Percentiles rank a stretch among this genome's conserved stretches.
Evolutionary conservation across 2,888 invertebrate species (phyloP).

Genomic region (Parthenolecanium corni): DNA sequence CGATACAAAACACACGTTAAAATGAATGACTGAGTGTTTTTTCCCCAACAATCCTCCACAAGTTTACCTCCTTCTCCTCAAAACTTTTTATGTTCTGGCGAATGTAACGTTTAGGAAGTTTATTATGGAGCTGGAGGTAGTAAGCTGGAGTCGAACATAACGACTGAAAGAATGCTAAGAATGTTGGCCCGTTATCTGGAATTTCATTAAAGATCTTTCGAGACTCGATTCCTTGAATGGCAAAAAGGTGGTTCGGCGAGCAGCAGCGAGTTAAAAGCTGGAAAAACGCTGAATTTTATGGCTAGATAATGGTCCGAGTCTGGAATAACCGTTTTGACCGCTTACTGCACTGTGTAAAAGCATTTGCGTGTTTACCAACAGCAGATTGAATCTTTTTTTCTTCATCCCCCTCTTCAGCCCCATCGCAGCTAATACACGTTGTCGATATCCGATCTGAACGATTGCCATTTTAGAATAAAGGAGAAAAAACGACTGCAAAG

Average conservation of each 20-base stretch:
- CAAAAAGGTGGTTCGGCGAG: background rate
- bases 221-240: slow-evolving; percentile 4
- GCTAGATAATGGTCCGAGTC: slow-evolving; percentile 12
- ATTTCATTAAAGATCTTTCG: slow-evolving; percentile 20
- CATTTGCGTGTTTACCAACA: slow-evolving; percentile 27
- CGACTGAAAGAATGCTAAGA: slow-evolving; percentile 19
- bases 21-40: too few species aligned
- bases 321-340: slow-evolving; percentile 15
- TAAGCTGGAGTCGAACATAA: background rate
- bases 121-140: too few species aligned
- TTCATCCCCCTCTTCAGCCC: background rate
- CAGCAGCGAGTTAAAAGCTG: background rate
- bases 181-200: slow-evolving; percentile 22
- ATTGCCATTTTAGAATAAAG: background rate
- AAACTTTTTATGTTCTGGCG: too few species aligned
- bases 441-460: background rate
- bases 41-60: too few species aligned
- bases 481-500: too few species aligned
- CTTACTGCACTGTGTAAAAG: slow-evolving; percentile 23
- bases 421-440: background rate
- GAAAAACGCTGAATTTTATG: slow-evolving; percentile 21
- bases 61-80: too few species aligned
- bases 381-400: slow-evolving; percentile 15
- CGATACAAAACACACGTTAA: too few species aligned
- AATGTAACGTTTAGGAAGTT: too few species aligned